Evolutionary conservation across 2,888 invertebrate species (phyloP), one percentile per base, ranked within the genome.

Genomic region (Drosophila mimetica): DNA sequence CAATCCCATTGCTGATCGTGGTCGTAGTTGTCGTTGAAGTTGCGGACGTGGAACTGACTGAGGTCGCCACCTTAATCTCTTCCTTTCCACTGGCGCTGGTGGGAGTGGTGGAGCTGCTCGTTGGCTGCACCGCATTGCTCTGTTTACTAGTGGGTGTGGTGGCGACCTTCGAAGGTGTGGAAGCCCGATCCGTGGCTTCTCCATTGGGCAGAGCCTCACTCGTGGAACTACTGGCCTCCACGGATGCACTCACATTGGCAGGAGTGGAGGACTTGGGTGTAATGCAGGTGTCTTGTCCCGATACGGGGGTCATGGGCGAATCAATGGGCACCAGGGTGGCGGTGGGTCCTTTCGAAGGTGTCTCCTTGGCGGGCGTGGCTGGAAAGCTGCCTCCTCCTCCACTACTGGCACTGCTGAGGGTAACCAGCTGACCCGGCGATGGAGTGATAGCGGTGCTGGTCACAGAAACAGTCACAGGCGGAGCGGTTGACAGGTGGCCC

Each of bases 341-440:
- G 2, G 70, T 75, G 36, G 67, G 42, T 16, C 64, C 44, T 39
- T 54, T 64, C 6, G 59, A 39, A 14, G 71, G 46, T 18, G 65
- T 34, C 41, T 52, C 48, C 59, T 89, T 88, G 22, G 82, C 79
- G 16, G 90, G 90, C 47, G 91, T 90, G 30, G 72, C 75, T 2
- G 89, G 80, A 42, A 82, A 74, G 18, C 50, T 63, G 22, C 41
- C 52, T 18, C 14, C 46, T n/a, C n/a, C 46, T 11, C 37, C 39
- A 18, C 25, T 52, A 28, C 46, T 55, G 22, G 61, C 77, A 9
- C 69, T 70, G 57, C 79, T 79, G 25, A 84, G 64, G 13, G 77
- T 64, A 2, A 84, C 84, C 30, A 86, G 39, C 13, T 77, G 66
- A 5, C 76, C 69, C 0, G 67, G 48, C 11, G 86, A 66, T 5